Percentiles rank a stretch among this genome's conserved stretches.
Evolutionary conservation across 2,888 invertebrate species (phyloP).

Genomic region (Dorcus parallelipipedus): DNA sequence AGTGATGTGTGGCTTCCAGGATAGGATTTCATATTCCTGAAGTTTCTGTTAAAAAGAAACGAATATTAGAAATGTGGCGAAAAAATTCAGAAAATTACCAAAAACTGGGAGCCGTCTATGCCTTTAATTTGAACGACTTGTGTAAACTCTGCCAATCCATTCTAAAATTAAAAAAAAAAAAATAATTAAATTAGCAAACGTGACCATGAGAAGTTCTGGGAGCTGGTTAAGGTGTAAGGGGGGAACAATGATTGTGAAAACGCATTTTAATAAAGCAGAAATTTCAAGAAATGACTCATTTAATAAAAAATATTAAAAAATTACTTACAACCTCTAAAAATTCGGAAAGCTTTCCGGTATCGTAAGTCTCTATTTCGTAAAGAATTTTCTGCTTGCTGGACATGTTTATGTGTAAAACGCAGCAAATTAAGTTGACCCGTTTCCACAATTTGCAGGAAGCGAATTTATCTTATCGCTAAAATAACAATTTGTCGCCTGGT

Average conservation of each 20-base stretch:
- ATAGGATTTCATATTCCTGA: conserved; percentile 11
- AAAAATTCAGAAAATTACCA: conserved; percentile 21
- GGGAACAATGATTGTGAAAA: no score
- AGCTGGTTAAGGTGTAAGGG: background rate
- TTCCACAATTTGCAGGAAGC: background rate
- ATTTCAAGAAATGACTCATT: background rate
- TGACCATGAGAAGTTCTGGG: background rate
- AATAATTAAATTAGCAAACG: background rate
- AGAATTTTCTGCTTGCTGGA: background rate
- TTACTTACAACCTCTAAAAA: conserved; percentile 12
- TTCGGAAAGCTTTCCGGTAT: conserved; percentile 2
- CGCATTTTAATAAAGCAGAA: background rate
- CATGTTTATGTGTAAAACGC: background rate
- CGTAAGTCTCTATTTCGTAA: background rate
- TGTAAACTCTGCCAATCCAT: conserved; percentile 21
- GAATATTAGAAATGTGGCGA: background rate
- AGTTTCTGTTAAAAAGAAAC: conserved; percentile 6
- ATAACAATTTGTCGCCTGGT: background rate
- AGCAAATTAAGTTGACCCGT: background rate
- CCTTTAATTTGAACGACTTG: conserved; percentile 17
- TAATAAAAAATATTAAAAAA: background rate
- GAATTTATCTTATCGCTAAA: background rate
- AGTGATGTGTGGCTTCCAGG: conserved; percentile 8
- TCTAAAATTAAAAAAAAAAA: conserved; percentile 19
- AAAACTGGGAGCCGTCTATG: conserved; percentile 24